phyloP scores from a whole-genome alignment of 2,797 vertebrate genomes.

The Peromyscus melanophrys region DNA sequence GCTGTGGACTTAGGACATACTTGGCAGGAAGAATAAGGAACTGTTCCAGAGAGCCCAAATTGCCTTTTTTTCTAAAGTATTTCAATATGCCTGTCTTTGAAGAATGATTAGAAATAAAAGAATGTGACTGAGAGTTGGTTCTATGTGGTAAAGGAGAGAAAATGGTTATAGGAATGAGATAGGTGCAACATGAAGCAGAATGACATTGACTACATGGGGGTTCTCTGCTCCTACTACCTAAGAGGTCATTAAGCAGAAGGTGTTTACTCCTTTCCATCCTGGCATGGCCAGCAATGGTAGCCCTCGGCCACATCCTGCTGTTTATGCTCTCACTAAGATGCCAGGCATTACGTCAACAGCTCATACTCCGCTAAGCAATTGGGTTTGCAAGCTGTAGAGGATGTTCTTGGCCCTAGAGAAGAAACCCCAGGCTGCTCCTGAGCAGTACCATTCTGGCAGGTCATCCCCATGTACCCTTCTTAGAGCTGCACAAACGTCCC shows the following conservation, averaged over 20 bases:
- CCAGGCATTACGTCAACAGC: neutral
- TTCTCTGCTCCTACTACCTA: slow-evolving; percentile 52
- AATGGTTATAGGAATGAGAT: slow-evolving; percentile 7
- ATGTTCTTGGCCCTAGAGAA: neutral
- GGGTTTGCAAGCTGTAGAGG: neutral
- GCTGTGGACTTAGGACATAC: slow-evolving; percentile 70
- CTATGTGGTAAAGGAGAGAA: slow-evolving; percentile 11
- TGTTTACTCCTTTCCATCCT: neutral
- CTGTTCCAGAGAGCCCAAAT: slow-evolving; percentile 67
- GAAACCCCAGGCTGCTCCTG: neutral
- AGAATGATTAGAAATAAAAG: slow-evolving; percentile 72
- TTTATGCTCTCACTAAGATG: neutral
- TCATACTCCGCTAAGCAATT: neutral
- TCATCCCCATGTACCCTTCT: neutral
- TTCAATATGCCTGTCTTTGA: slow-evolving; percentile 73
- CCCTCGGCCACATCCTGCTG: neutral
- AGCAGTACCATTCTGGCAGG: neutral
- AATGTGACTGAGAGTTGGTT: slow-evolving; percentile 61
- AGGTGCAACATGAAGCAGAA: neutral
- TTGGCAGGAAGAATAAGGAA: slow-evolving; percentile 75
- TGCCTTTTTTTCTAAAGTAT: slow-evolving; percentile 41
- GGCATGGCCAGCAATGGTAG: neutral
- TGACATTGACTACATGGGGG: neutral
- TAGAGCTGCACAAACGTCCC: neutral
- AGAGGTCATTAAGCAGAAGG: slow-evolving; percentile 10